These are phyloP conservation scores for Pristionchus arcanus DNA, from an alignment of 2,888 invertebrate species.

Conservation along the genomic window DNA sequence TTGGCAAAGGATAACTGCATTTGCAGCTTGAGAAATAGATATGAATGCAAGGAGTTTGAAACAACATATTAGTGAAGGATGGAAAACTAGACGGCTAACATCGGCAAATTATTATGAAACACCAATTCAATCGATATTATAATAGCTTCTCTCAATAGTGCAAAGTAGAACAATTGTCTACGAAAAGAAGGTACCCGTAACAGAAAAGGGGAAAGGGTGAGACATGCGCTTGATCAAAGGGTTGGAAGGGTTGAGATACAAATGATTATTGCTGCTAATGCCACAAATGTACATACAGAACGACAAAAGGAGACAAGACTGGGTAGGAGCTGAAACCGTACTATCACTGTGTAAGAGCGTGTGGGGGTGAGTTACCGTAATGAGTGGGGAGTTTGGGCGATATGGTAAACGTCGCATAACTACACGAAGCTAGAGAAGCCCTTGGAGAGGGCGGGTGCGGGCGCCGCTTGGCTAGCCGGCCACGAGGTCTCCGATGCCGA, in stretches of 20 bases:
- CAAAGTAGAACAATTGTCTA: conserved; percentile 5
- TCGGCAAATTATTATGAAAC: conserved; percentile 34
- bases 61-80: conserved; percentile 8
- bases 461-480: conserved; percentile 57
- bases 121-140: not conserved
- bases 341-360: not conserved
- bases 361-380: conserved; percentile 19
- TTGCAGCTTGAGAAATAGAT: not conserved
- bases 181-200: not conserved
- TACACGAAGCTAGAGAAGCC: conserved; percentile 69
- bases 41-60: not conserved
- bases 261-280: not conserved
- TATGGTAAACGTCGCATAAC: conserved; percentile 18
- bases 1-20: not conserved
- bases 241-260: not conserved
- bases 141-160: conserved; percentile 34
- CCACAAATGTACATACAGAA: conserved; percentile 37
- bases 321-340: conserved; percentile 33
- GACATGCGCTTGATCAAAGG: conserved; percentile 4
- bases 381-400: not conserved
- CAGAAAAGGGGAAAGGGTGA: not conserved
- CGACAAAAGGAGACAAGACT: conserved; percentile 9
- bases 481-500: conserved; percentile 56
- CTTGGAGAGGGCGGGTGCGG: conserved; percentile 61
- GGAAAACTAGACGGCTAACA: not conserved